Conservation (phyloP, 2,888 invertebrate species). For the Cabera pusaria region DNA sequence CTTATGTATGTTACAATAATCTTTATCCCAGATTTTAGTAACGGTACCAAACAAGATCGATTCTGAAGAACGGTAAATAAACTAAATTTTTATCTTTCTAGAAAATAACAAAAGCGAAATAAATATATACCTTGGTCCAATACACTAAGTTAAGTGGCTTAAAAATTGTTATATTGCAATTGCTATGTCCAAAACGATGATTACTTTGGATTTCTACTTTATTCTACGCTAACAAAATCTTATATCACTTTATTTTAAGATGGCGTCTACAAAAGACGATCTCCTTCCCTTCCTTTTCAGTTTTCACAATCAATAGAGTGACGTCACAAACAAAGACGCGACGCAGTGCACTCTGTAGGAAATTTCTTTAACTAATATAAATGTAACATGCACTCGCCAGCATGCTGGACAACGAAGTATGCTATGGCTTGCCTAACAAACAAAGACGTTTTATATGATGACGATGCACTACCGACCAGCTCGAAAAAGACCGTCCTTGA, state of each 20-base stretch:
- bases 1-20: slow-evolving; percentile 39
- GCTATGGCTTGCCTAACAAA: too few relatives aligned
- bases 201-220: slow-evolving; percentile 79
- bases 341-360: slow-evolving; percentile 58
- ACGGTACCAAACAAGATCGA: slow-evolving; percentile 66
- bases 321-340: slow-evolving; percentile 78
- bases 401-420: slow-evolving; percentile 11
- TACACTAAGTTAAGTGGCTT: slow-evolving; percentile 85
- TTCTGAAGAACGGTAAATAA: slow-evolving; percentile 74
- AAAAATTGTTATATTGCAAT: slow-evolving; percentile 69
- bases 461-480: too few relatives aligned
- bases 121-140: slow-evolving; percentile 90
- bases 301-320: slow-evolving; percentile 76
- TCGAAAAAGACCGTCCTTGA: too few relatives aligned
- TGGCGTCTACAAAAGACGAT: slow-evolving; percentile 82
- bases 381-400: slow-evolving; percentile 5
- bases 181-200: slow-evolving; percentile 66
- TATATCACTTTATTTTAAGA: slow-evolving; percentile 83
- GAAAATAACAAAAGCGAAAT: slow-evolving; percentile 71
- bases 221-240: slow-evolving; percentile 85
- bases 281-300: too few relatives aligned
- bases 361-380: slow-evolving; percentile 28
- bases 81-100: slow-evolving; percentile 60
- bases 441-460: too few relatives aligned
- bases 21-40: slow-evolving; percentile 46